phyloP scores from a whole-genome alignment of 2,113 vertebrate species.

The Rhizomys pruinosus region DNA sequence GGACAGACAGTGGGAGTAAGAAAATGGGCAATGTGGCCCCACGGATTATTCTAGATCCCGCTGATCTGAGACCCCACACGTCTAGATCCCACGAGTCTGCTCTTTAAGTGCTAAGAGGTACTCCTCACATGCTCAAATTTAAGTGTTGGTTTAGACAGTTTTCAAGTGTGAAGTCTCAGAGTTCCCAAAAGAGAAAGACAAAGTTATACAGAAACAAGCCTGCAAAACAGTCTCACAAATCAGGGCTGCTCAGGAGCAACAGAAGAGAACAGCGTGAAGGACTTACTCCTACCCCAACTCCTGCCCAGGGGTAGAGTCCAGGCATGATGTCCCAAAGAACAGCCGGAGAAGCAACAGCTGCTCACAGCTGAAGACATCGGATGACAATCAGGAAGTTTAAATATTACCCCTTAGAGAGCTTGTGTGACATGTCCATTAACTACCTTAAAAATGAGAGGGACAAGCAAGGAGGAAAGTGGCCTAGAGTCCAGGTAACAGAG shows the following conservation, averaged over 20 bases:
- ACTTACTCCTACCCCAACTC: rapidly evolving
- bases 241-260: not conserved
- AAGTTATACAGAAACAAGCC: not conserved
- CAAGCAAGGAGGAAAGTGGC: too few species aligned
- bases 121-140: not conserved
- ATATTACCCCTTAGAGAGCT: too few species aligned
- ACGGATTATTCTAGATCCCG: not conserved
- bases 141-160: not conserved
- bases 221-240: not conserved
- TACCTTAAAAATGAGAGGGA: too few species aligned
- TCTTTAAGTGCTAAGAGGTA: too few species aligned
- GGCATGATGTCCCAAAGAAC: not conserved
- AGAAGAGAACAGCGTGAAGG: rapidly evolving
- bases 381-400: not conserved
- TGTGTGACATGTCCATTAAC: not conserved
- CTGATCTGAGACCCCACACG: not conserved
- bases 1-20: not conserved
- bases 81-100: not conserved
- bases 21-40: too few species aligned
- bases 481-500: not conserved
- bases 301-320: not conserved
- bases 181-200: not conserved
- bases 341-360: not conserved
- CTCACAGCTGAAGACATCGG: not conserved
- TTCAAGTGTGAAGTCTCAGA: not conserved